Base-by-base conservation (phyloP, 2,888 invertebrate species). In the Luperina testacea region DNA sequence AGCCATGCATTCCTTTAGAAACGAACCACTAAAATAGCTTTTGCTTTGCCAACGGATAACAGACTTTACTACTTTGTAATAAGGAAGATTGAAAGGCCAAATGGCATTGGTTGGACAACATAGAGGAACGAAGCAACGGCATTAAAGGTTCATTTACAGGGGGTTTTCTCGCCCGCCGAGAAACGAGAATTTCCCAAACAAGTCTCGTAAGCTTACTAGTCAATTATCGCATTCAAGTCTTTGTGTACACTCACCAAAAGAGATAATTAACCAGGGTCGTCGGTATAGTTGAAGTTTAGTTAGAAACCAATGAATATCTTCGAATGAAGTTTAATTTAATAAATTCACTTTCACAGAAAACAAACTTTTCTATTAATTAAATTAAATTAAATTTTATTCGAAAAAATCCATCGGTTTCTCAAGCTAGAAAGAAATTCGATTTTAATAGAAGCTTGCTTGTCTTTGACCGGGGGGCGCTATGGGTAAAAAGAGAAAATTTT, bases 1-100 rank as follows among this genome's bases (percentile, higher is more conserved):
- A 84, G 84, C 80, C 79, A 45, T 82, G 83, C 84, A 87, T 86
- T 85, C 90, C 85, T 87, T 84, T 88, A 73, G 79, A 86, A 81
- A 68, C 51, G 61, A 42, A 48, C 53, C 45, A 63, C 79, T 59
- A 76, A 77, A 57, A 74, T 76, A 77, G n/a, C 70, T n/a, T 61
- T 17, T 32, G 6, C 32, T 63, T 63, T 64, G 77, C 77, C 73
- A 48, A 64, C 61, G 57, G 53, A 80, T 74, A 45, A 73, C 27
- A 42, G 67, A 68, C 85, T 64, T 72, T 77, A 72, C 20, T 1
- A 0, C 59, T 48, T 42, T 0, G 7, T 0, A 68, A 71, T 73
- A 85, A 64, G 42, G 48, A 17, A 45, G 9, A 3, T 1, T 0
- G 7, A 45, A 63, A 11, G 65, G 61, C 69, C 65, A 75, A 65